Evolutionary conservation across 2,888 invertebrate species (phyloP), one percentile per base, ranked within the genome.

Genomic region (Trichopoda pennipes): DNA sequence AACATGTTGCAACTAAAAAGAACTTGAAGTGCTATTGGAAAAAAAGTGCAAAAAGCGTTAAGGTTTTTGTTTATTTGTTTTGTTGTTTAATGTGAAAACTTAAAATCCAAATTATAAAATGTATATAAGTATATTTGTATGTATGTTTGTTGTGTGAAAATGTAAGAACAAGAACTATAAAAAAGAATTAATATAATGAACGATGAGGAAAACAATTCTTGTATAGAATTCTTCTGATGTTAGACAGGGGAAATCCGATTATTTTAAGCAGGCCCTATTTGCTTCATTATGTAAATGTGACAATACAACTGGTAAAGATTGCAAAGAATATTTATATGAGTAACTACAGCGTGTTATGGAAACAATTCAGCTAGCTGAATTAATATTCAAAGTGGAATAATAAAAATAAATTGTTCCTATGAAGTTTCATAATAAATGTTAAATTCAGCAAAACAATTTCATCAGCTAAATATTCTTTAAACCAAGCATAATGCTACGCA

Each of bases 1-100:
- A 56, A 70, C 77, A 51, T 44, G 21, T n/a, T 77, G 63, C 63
- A 77, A 77, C 70, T 77, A 19, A 56, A 77, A n/a, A 68, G 72
- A 70, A 72, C 80, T 60, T 75, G 69, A 76, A 81, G 68, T 77
- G 76, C 51, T 72, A 53, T 55, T 51, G 47, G 66, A 73, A 68
- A 42, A 60, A 73, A 73, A 79, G 61, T 73, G 68, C 68, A 80
- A 69, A 73, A 73, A 61, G 47, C n/a, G n/a, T n/a, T n/a, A n/a
- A n/a, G n/a, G n/a, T n/a, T n/a, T n/a, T n/a, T n/a, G 47, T 44
- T 80, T 80, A 55, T 10, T 28, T 47, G 58, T 68, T 19, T 9
- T 60, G 42, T 56, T 42, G 51, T 53, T 60, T 32, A 56, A 21
- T 35, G 42, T 61, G 55, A 8, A 56, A 56, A 51, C 17, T 17